phyloP scores from a whole-genome alignment of 2,113 vertebrate genomes.

The Sphyrna mokarran region DNA sequence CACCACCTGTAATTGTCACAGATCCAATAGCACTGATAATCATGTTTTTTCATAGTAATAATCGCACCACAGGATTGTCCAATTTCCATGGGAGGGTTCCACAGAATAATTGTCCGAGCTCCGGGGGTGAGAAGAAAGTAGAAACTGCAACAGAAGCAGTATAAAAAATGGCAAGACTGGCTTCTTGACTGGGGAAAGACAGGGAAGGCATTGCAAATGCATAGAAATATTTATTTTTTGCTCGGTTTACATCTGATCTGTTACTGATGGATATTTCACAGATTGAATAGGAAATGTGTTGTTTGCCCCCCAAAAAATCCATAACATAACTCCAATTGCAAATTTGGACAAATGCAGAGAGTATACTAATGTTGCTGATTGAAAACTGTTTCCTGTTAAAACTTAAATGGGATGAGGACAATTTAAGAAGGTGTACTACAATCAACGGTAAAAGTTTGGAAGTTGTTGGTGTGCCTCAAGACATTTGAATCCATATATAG shows the following conservation, averaged over 20 bases:
- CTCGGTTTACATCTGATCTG: neutral
- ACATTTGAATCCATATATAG: neutral
- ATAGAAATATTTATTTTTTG: neutral
- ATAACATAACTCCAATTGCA: neutral
- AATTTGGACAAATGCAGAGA: neutral
- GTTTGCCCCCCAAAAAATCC: neutral
- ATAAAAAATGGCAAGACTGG: neutral
- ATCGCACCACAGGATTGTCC: neutral
- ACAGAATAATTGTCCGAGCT: neutral
- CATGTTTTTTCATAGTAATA: neutral
- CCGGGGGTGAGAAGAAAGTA: neutral
- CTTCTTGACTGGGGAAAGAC: neutral
- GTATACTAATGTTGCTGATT: neutral
- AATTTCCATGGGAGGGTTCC: neutral
- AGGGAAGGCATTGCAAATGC: neutral
- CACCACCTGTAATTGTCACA: neutral
- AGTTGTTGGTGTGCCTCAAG: neutral
- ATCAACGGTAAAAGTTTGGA: neutral
- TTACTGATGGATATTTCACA: neutral
- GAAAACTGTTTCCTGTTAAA: neutral
- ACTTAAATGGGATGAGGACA: neutral
- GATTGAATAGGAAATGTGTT: neutral
- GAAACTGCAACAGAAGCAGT: neutral
- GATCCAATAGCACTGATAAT: neutral
- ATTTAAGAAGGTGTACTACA: neutral